These are phyloP conservation scores for Antrozous pallidus DNA, from an alignment of 2,797 vertebrate species.

Conservation along the genomic window DNA sequence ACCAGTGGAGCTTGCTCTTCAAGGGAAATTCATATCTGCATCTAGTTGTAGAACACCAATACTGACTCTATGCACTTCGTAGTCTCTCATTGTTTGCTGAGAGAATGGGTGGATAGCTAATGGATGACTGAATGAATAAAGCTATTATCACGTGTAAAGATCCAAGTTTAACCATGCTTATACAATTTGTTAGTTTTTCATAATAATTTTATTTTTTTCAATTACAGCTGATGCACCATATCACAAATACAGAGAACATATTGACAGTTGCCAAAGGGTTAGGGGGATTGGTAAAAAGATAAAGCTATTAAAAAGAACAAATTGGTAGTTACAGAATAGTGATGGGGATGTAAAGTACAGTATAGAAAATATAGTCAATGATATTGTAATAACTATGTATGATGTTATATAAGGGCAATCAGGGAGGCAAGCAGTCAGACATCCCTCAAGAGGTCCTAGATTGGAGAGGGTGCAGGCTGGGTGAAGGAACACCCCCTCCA, in stretches of 20 bases:
- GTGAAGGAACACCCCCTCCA: too few relatives aligned
- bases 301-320: neutral
- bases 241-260: neutral
- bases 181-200: neutral
- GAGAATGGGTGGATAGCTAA: neutral
- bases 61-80: neutral
- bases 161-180: neutral
- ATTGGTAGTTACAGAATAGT: neutral
- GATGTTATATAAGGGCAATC: too few relatives aligned
- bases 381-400: neutral
- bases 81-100: neutral
- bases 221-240: neutral
- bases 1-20: neutral
- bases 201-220: neutral
- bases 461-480: too few relatives aligned
- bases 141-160: neutral
- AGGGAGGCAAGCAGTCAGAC: too few relatives aligned
- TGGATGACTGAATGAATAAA: neutral
- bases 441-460: too few relatives aligned
- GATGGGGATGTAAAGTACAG: neutral
- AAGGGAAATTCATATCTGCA: neutral
- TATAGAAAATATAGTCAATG: neutral
- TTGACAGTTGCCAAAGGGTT: neutral
- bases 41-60: neutral
- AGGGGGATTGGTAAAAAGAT: neutral